A percentile compares a stretch with the other conserved stretches of the same genome.
These are phyloP conservation scores for Alentia gelatinosa DNA, from an alignment of 2,888 invertebrate species.

Conservation along the genomic window DNA sequence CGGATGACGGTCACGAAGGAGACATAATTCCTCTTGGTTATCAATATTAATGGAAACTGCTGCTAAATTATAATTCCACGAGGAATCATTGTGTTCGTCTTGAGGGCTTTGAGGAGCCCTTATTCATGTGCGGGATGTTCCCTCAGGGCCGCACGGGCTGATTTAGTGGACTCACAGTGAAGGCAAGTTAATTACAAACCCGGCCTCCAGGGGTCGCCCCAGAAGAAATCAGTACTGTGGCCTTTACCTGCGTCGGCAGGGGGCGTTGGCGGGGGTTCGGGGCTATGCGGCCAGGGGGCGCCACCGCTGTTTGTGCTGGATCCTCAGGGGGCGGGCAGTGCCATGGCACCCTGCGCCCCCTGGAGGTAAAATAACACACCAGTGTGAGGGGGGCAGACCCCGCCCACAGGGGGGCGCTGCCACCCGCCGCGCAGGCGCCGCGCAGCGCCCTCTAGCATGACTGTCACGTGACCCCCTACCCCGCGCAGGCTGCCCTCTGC, in stretches of 20 bases:
- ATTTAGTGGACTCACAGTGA: conserved; percentile 54
- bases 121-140: conserved; percentile 83
- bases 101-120: conserved; percentile 55
- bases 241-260: conserved; percentile 23
- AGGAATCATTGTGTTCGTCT: conserved; percentile 51
- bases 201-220: conserved; percentile 50
- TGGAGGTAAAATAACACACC: conserved; percentile 46
- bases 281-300: conserved; percentile 27
- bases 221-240: conserved; percentile 52
- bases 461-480: conserved; percentile 38
- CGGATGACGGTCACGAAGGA: neutral
- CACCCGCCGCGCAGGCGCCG: conserved; percentile 15
- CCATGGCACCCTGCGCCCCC: conserved; percentile 51
- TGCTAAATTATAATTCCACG: conserved; percentile 53
- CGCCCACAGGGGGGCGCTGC: neutral
- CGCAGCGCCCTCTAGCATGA: neutral
- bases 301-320: conserved; percentile 24
- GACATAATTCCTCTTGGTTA: conserved; percentile 48
- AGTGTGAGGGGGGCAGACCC: conserved; percentile 15
- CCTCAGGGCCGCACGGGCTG: conserved; percentile 81
- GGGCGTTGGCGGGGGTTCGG: neutral
- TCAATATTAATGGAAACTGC: conserved; percentile 52
- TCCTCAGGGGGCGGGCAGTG: conserved; percentile 41
- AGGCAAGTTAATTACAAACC: conserved; percentile 58
- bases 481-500: conserved; percentile 23